These are phyloP conservation scores for Perizoma affinitatum DNA, from an alignment of 2,888 invertebrate species.

Conservation along the genomic window DNA sequence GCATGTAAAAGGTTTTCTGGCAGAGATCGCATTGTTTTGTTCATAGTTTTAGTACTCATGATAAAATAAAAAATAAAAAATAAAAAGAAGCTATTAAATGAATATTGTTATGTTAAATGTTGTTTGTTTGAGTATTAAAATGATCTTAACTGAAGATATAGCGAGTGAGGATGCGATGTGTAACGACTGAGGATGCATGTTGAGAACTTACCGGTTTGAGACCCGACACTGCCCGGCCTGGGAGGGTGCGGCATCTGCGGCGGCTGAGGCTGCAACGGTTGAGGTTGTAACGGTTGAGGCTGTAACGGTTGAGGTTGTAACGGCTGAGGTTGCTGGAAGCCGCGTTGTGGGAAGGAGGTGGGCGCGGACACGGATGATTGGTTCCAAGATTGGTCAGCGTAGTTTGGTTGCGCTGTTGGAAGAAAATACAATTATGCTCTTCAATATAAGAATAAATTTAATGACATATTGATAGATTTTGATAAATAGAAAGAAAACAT, in stretches of 20 bases:
- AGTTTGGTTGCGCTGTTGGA: slow-evolving; percentile 22
- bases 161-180: neutral
- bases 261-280: slow-evolving; percentile 33
- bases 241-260: slow-evolving; percentile 48
- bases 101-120: too few relatives aligned
- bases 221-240: slow-evolving; percentile 64
- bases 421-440: neutral
- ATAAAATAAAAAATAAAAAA: too few relatives aligned
- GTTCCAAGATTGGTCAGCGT: slow-evolving; percentile 44
- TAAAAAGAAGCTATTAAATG: too few relatives aligned
- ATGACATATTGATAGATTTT: too few relatives aligned
- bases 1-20: too few relatives aligned
- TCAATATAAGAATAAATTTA: too few relatives aligned
- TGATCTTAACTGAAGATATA: neutral
- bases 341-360: slow-evolving; percentile 29
- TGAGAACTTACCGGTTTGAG: slow-evolving; percentile 51
- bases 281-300: slow-evolving; percentile 29
- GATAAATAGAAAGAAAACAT: too few relatives aligned
- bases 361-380: slow-evolving; percentile 43
- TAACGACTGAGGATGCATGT: too few relatives aligned
- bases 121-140: too few relatives aligned
- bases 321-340: slow-evolving; percentile 29
- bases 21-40: too few relatives aligned
- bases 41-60: too few relatives aligned
- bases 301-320: slow-evolving; percentile 34